phyloP scores from a whole-genome alignment of 2,113 vertebrate species.

The Neomonachus schauinslandi region DNA sequence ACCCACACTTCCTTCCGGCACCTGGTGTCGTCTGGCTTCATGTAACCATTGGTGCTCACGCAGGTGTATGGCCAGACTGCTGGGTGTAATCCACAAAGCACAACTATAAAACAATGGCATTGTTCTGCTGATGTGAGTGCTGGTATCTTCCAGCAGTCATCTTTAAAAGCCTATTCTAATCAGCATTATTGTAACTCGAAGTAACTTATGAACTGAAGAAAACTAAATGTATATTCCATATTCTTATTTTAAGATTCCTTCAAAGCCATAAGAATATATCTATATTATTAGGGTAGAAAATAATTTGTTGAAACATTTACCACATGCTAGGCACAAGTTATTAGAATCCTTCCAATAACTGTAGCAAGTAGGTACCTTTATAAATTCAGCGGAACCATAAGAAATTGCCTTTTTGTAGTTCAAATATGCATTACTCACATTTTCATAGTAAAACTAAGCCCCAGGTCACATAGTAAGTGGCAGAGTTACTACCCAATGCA shows the following conservation, averaged over 20 bases:
- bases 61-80: background rate
- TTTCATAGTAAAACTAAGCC: constrained; percentile 21
- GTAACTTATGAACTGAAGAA: background rate
- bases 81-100: background rate
- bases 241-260: constrained; percentile 25
- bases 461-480: background rate
- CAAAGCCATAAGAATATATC: background rate
- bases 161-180: constrained; percentile 39
- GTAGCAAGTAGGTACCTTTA: background rate
- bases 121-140: background rate
- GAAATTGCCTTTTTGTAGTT: constrained; percentile 22
- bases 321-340: background rate
- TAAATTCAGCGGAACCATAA: background rate
- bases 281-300: constrained; percentile 44
- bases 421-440: constrained; percentile 4
- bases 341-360: background rate
- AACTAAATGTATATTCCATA: constrained; percentile 24
- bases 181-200: constrained; percentile 35
- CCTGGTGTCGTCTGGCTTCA: background rate
- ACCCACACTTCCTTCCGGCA: background rate
- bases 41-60: background rate
- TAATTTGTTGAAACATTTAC: background rate
- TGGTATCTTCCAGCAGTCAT: background rate
- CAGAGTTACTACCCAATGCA: background rate
- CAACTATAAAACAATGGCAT: background rate